Percentiles rank a stretch among this genome's conserved stretches.
Conservation (phyloP, 2,797 vertebrate genomes). For the Enteromius thamalakanensis region DNA sequence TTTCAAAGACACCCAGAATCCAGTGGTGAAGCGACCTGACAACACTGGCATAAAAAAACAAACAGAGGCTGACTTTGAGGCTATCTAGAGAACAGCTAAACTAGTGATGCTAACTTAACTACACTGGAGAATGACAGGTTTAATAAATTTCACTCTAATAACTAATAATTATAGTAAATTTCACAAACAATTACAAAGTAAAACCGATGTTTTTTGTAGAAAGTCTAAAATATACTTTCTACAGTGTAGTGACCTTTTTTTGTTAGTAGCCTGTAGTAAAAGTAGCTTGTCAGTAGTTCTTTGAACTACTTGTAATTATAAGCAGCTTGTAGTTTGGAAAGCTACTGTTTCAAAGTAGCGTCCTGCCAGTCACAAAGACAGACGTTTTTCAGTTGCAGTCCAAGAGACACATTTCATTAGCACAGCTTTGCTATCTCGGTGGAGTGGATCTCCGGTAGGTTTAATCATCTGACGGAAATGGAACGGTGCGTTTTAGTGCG, state of each 20-base stretch:
- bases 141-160: background rate
- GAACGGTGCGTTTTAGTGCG: background rate
- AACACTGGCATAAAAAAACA: background rate
- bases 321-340: background rate
- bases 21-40: background rate
- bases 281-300: background rate
- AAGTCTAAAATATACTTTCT: background rate
- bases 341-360: slow-evolving; percentile 14
- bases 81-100: background rate
- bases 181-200: background rate
- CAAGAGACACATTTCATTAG: slow-evolving; percentile 10
- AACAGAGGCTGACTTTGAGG: background rate
- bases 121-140: background rate
- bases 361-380: background rate
- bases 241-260: background rate
- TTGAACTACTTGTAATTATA: background rate
- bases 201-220: no score
- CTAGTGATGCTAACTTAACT: background rate
- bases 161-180: background rate
- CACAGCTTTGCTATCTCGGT: background rate
- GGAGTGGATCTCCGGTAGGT: background rate
- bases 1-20: slow-evolving; percentile 14
- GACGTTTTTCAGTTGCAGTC: background rate
- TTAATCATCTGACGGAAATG: slow-evolving; percentile 16
- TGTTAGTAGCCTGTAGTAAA: background rate